These are phyloP conservation scores for Paramisgurnus dabryanus DNA, from an alignment of 2,113 vertebrate genomes.

Conservation along the genomic window DNA sequence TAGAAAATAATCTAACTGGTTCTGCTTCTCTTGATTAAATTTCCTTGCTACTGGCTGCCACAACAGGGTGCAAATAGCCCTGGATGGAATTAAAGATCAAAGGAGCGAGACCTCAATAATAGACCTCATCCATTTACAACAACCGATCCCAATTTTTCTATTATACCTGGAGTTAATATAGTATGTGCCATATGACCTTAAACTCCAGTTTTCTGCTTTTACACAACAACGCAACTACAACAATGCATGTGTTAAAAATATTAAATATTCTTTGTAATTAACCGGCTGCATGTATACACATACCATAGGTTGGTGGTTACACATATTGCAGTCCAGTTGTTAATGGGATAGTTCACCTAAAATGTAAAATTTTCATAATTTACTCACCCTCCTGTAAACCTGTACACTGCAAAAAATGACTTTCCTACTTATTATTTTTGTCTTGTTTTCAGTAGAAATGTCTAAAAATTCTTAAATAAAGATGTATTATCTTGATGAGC, in stretches of 20 bases:
- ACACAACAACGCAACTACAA: neutral
- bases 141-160: slow-evolving; percentile 30
- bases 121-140: slow-evolving; percentile 64
- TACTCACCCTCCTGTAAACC: no score
- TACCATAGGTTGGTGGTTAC: no score
- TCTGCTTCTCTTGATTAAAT: slow-evolving; percentile 70
- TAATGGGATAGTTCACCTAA: no score
- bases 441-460: no score
- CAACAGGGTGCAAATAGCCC: slow-evolving; percentile 56
- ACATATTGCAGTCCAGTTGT: no score
- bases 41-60: slow-evolving; percentile 58
- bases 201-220: neutral
- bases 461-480: no score
- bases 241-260: neutral
- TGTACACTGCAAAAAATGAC: no score
- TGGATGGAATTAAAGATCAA: slow-evolving; percentile 65
- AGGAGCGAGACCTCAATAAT: slow-evolving; percentile 66
- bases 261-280: neutral
- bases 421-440: no score
- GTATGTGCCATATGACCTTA: slow-evolving; percentile 5
- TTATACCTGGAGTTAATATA: slow-evolving; percentile 5
- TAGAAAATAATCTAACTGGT: slow-evolving; percentile 67
- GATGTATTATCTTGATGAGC: no score
- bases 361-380: no score
- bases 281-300: no score